Conservation (phyloP, 2,113 vertebrate species). For the Redunca redunca region DNA sequence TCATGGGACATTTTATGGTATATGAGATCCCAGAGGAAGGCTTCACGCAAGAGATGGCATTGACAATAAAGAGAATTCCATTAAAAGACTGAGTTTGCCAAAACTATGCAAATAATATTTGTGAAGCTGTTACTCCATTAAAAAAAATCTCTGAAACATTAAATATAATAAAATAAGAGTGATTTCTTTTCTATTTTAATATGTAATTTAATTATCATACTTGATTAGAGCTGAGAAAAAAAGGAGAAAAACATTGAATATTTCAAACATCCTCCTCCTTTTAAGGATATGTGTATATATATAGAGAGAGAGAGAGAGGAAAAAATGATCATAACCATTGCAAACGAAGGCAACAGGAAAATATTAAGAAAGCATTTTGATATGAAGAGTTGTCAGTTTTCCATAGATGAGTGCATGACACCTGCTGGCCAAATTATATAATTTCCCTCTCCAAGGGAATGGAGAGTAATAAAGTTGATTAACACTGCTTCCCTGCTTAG, state of each 20-base stretch:
- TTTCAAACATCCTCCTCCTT: background rate
- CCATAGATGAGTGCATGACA: slow-evolving; percentile 12
- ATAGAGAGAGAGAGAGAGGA: background rate
- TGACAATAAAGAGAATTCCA: background rate
- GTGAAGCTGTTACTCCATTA: background rate
- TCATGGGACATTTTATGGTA: background rate
- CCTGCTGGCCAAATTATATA: slow-evolving; percentile 34
- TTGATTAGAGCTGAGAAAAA: background rate
- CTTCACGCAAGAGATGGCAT: background rate
- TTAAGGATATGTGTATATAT: background rate
- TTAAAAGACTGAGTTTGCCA: background rate
- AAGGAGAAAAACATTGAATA: background rate
- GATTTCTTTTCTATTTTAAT: background rate
- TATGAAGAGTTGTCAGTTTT: background rate
- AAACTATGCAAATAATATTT: background rate
- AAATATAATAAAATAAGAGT: background rate
- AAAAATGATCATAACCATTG: background rate
- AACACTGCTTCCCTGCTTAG: background rate
- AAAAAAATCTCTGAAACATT: background rate
- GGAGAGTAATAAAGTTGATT: background rate
- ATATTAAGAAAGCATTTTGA: background rate
- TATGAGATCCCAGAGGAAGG: background rate
- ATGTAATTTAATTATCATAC: background rate
- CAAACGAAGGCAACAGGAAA: background rate
- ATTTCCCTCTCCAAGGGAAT: background rate